Base-by-base conservation (phyloP, 2,888 invertebrate species). In the Blastobasis adustella region DNA sequence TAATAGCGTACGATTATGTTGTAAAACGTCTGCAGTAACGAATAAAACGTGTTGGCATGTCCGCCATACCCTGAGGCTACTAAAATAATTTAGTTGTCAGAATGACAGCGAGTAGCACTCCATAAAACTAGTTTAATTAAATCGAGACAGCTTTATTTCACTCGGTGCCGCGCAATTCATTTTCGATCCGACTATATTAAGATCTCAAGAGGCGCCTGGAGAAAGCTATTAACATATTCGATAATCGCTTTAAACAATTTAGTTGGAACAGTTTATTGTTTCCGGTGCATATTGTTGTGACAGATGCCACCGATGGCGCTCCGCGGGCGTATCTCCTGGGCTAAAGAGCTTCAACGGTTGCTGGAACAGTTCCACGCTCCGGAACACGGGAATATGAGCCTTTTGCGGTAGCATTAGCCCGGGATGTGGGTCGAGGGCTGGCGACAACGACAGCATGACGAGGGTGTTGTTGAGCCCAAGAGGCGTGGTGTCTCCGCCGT, bases 271-370 rank as follows among this genome's bases (percentile, higher is more conserved):
- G 71, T 77, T 82, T 79, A 83, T 81, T 74, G 75, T 82, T 82
- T 82, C 81, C 81, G 71, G 71, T 68, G 68, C 61, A 66, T 71
- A 69, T 70, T 79, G 79, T 83, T 83, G 76, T 82, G 82, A 81
- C 84, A 84, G 79, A 82, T 83, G 82, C 73, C 66, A 66, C 49
- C 53, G 60, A 63, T 65, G 61, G 60, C 6, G 42, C 46, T 23
- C 43, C 44, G 43, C 45, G 45, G 36, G 36, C 45, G 39, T 39
- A 49, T 23, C 23, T n/a, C 47, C 9, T 41, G 5, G 47, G 9
- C 40, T 36, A 47, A 23, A 23, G 23, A 23, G 23, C 23, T 23
- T 23, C 23, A 23, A 23, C 23, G 23, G 1, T 23, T 23, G 23
- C 2, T 23, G 23, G 23, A 23, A 23, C 23, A 3, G 23, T 23